Percentiles rank a stretch among this genome's conserved stretches.
Evolutionary conservation across 2,888 invertebrate genomes (phyloP).

Genomic region (Drosophila hamatofila): DNA sequence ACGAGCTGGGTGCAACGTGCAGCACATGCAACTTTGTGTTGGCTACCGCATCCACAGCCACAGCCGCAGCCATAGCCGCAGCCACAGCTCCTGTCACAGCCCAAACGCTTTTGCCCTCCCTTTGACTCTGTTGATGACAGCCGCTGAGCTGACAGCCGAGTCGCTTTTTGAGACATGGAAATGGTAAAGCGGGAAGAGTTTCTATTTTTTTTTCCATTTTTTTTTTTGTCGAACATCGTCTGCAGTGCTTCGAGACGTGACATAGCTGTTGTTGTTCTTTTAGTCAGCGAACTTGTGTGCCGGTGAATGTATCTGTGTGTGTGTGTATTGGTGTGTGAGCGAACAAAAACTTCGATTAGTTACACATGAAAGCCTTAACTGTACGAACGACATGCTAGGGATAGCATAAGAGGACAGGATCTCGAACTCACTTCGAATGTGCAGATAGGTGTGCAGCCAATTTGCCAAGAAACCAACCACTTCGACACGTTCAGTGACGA

Average conservation of each 20-base stretch:
- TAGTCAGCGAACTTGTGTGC: conserved; percentile 19
- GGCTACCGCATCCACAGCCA: conserved; percentile 6
- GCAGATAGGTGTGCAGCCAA: conserved; percentile 90
- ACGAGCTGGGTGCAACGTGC: conserved; percentile 51
- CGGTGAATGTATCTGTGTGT: conserved; percentile 9
- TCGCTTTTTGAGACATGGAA: conserved; percentile 32
- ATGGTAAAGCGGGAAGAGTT: conserved; percentile 14
- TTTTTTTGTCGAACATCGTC: conserved; percentile 31
- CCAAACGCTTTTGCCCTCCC: background rate
- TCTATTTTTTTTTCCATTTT: no score
- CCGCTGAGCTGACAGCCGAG: conserved; percentile 29
- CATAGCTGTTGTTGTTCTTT: conserved; percentile 35
- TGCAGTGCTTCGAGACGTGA: conserved; percentile 54
- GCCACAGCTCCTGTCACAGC: background rate
- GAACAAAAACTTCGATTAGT: conserved; percentile 65
- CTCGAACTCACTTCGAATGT: conserved; percentile 89
- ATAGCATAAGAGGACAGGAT: conserved; percentile 3
- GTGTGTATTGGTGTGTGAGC: conserved; percentile 27
- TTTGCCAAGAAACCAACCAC: conserved; percentile 89
- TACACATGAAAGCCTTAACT: conserved; percentile 62
- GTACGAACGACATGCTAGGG: conserved; percentile 47
- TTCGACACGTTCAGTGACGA: conserved; percentile 76
- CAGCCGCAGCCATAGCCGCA: background rate
- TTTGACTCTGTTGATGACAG: conserved; percentile 53
- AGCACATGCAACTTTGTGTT: conserved; percentile 61